phyloP scores from a whole-genome alignment of 1,140 invertebrate species.

The Subanguina moxae region DNA sequence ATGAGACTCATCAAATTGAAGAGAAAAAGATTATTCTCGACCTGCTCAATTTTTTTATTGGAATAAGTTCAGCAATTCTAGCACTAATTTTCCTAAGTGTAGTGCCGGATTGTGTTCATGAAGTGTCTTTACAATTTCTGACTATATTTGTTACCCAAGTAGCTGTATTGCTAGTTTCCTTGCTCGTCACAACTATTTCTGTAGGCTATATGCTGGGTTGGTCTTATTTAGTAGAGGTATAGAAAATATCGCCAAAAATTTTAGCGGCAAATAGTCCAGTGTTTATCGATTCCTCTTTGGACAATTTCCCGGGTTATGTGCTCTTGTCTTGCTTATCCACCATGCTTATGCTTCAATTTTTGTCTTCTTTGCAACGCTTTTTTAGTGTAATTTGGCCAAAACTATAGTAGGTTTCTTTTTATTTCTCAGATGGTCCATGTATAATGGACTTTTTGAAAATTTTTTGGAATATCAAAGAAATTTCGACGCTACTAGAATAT shows the following conservation, averaged over 20 bases:
- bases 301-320: background rate
- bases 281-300: background rate
- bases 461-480: no score
- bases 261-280: background rate
- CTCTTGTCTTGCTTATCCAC: background rate
- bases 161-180: background rate
- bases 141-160: background rate
- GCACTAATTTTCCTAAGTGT: background rate
- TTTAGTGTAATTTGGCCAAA: background rate
- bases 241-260: background rate
- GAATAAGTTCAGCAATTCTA: background rate
- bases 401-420: background rate
- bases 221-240: background rate
- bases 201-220: background rate
- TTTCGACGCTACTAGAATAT: no score
- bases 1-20: background rate
- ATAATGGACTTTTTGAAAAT: no score
- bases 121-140: background rate
- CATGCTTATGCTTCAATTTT: background rate
- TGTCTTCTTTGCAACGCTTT: background rate
- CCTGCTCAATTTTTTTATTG: background rate
- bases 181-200: background rate
- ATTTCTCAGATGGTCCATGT: no score
- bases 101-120: constrained; percentile 1
- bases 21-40: background rate